A percentile compares a stretch with the other conserved stretches of the same genome.
These are phyloP conservation scores for Arenaria interpres DNA, from an alignment of 2,113 vertebrate species.

Conservation along the genomic window DNA sequence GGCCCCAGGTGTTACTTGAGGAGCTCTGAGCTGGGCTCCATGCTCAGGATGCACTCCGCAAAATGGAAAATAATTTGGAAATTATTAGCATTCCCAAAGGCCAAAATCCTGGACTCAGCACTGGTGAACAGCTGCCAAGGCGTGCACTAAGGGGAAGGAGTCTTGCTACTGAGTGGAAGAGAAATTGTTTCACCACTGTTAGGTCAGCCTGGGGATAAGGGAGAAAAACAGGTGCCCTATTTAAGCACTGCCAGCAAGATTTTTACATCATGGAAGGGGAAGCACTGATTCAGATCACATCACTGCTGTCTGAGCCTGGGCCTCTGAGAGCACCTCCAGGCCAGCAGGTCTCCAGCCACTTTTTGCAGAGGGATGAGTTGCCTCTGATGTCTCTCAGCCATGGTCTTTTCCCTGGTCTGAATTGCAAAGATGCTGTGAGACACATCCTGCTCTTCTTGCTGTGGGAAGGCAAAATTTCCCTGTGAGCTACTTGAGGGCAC, in stretches of 20 bases:
- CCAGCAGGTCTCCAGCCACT: not conserved
- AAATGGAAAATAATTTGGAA: not conserved
- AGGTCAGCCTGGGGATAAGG: not conserved
- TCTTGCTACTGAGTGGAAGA: not conserved
- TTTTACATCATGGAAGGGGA: not conserved
- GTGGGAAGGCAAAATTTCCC: not conserved
- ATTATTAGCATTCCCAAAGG: not conserved
- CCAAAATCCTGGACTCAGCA: not conserved
- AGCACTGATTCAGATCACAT: not conserved
- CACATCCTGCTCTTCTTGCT: not conserved
- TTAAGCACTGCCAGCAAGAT: not conserved
- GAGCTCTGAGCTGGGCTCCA: not conserved
- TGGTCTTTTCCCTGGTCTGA: not conserved
- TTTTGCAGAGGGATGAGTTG: not conserved
- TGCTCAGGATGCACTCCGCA: not conserved
- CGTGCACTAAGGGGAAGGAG: not conserved
- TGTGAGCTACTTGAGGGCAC: not conserved
- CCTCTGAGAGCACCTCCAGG: not conserved
- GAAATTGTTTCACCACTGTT: not conserved
- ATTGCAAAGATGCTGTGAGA: fast-evolving
- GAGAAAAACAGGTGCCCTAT: not conserved
- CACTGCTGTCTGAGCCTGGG: not conserved
- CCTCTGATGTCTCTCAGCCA: not conserved
- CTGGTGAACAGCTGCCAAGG: not conserved
- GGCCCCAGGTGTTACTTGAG: not conserved